These are phyloP conservation scores for Pholis gunnellus DNA, from an alignment of 2,113 vertebrate genomes.

Conservation along the genomic window DNA sequence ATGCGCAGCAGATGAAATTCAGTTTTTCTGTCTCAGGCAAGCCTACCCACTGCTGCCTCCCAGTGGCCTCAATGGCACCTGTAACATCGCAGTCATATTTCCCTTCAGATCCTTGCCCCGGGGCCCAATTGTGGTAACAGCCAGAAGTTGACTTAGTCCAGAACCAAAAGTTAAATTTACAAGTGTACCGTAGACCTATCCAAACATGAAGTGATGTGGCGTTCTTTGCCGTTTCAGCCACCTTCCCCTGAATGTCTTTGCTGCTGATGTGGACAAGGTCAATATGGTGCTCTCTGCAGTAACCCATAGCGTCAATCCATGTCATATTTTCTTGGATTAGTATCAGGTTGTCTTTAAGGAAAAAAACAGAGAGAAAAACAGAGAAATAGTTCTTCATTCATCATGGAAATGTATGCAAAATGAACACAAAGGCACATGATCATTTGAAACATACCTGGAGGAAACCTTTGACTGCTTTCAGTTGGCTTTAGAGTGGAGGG, in stretches of 20 bases:
- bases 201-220: constrained; percentile 71
- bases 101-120: constrained; percentile 55
- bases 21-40: constrained; percentile 66
- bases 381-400: not conserved
- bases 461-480: constrained; percentile 25
- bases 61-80: constrained; percentile 75
- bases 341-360: constrained; percentile 59
- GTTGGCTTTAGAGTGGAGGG: not conserved
- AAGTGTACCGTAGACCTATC: constrained; percentile 76
- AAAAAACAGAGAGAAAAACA: constrained; percentile 19
- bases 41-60: constrained; percentile 78
- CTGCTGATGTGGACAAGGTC: constrained; percentile 70
- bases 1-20: constrained; percentile 76
- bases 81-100: constrained; percentile 57
- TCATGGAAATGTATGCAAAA: not conserved
- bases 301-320: constrained; percentile 76
- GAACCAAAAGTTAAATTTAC: constrained; percentile 77
- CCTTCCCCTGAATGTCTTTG: constrained; percentile 53
- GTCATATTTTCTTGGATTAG: constrained; percentile 74
- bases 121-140: constrained; percentile 79
- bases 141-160: constrained; percentile 60
- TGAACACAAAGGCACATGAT: not conserved
- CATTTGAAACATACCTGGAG: constrained; percentile 45
- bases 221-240: constrained; percentile 40
- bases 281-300: constrained; percentile 73